Base-by-base conservation (phyloP, 1,140 invertebrate genomes). In the Pachyrhynchus sulphureomaculatus region DNA sequence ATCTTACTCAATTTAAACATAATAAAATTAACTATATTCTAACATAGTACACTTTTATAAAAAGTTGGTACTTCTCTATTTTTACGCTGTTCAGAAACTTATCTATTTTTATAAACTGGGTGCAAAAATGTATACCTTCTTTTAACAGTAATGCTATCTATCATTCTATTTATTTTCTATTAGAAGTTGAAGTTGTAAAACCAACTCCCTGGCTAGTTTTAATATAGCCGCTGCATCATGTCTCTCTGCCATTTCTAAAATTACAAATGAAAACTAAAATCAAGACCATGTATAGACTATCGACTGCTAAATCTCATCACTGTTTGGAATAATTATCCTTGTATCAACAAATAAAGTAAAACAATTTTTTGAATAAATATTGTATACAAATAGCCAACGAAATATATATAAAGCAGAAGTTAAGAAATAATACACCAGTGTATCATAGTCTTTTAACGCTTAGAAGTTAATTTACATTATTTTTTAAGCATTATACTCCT, bases 241-340 rank as follows among this genome's bases (percentile, higher is more conserved):
- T 65, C 90, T 81, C 76, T 96, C 94, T 0, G 94, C 93, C 93
- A 96, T 96, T 88, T 96, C 93, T 95, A 79, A 55, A 85, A 75
- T 65, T n/a, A 48, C 64, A 66, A 29, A 49, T 18, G 24, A 33
- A 4, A 0, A 17, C 17, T 29, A 18, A 32, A 18, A 29, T 32
- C 29, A 12, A 12, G 5, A 32, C 29, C 5, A 6, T 32, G 5
- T 32, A 6, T 32, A 32, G 12, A 12, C 29, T 6, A 6, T 32
- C 5, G 12, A 32, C 29, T 32, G 12, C 29, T 6, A 32, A 32
- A 6, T 12, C 12, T 12, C 12, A 32, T 32, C 12, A 6, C 29
- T 32, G 12, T 32, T n/a, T n/a, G n/a, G n/a, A n/a, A n/a, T n/a
- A n/a, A n/a, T n/a, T n/a, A n/a, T n/a, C n/a, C n/a, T n/a, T n/a